These are phyloP conservation scores for Cactoblastis cactorum DNA, from an alignment of 2,888 invertebrate genomes.

Conservation along the genomic window DNA sequence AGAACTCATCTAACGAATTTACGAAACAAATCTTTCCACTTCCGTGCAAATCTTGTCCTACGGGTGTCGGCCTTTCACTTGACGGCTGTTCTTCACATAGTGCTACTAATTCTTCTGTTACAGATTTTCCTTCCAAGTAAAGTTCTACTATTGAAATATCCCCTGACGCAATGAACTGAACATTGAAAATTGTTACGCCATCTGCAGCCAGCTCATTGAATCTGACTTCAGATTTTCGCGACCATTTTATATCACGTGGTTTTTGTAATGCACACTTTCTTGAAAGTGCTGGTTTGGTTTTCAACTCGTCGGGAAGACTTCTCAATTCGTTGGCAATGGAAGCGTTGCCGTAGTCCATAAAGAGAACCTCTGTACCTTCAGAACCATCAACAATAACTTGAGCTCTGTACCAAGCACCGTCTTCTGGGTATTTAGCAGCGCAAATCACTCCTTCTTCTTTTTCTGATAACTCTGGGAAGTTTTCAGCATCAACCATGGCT, in stretches of 20 bases:
- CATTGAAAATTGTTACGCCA: slow-evolving; percentile 84
- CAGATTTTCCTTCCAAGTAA: slow-evolving; percentile 79
- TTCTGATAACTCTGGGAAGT: slow-evolving; percentile 68
- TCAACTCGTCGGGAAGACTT: slow-evolving; percentile 80
- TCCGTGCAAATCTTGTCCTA: slow-evolving; percentile 61
- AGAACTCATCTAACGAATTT: slow-evolving; percentile 85
- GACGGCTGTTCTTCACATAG: slow-evolving; percentile 65
- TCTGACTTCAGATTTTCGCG: slow-evolving; percentile 81
- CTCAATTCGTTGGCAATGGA: slow-evolving; percentile 78
- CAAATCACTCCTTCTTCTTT: slow-evolving; percentile 78
- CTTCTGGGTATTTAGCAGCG: slow-evolving; percentile 83
- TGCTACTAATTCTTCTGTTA: slow-evolving; percentile 79
- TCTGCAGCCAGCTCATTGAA: slow-evolving; percentile 84
- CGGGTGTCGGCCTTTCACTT: slow-evolving; percentile 59
- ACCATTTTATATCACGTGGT: slow-evolving; percentile 82
- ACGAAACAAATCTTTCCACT: slow-evolving; percentile 84
- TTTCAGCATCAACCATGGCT: slow-evolving; percentile 76
- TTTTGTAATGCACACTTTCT: slow-evolving; percentile 81
- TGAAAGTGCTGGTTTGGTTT: slow-evolving; percentile 78
- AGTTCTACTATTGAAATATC: slow-evolving; percentile 83
- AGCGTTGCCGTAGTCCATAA: slow-evolving; percentile 85
- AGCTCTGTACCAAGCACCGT: slow-evolving; percentile 83
- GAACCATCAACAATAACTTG: slow-evolving; percentile 79
- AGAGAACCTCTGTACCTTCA: slow-evolving; percentile 80
- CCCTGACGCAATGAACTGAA: slow-evolving; percentile 82